phyloP scores from a whole-genome alignment of 2,113 vertebrate species.

The Ancistrus triradiatus region DNA sequence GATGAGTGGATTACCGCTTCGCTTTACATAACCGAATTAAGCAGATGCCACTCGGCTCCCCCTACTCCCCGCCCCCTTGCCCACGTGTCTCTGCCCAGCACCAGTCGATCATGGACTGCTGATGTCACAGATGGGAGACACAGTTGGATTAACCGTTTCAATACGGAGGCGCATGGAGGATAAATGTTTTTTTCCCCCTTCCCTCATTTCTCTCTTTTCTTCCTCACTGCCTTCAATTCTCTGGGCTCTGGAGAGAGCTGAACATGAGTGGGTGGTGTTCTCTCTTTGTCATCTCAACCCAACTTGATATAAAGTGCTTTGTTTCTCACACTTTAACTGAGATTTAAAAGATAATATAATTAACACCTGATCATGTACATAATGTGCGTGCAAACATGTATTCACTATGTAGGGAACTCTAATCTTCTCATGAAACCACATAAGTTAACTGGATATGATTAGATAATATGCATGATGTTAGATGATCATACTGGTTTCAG shows the following conservation, averaged over 20 bases:
- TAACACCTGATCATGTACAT: too few species aligned
- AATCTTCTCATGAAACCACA: too few species aligned
- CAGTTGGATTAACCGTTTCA: constrained; percentile 68
- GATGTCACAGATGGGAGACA: constrained; percentile 66
- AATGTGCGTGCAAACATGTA: too few species aligned
- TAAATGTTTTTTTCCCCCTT: constrained; percentile 60
- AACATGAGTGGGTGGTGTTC: constrained; percentile 61
- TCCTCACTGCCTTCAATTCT: constrained; percentile 19
- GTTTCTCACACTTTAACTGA: constrained; percentile 43
- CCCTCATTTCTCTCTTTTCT: constrained; percentile 1
- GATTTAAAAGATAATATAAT: too few species aligned
- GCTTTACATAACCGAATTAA: constrained; percentile 70
- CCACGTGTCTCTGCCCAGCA: constrained; percentile 43
- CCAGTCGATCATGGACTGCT: constrained; percentile 57
- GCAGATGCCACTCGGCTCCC: constrained; percentile 50
- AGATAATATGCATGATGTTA: too few species aligned
- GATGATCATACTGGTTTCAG: too few species aligned
- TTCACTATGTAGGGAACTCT: too few species aligned
- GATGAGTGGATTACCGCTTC: constrained; percentile 59
- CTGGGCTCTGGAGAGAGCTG: constrained; percentile 63
- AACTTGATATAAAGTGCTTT: constrained; percentile 60
- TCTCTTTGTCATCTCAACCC: constrained; percentile 61
- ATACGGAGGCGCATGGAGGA: constrained; percentile 63
- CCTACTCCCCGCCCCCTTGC: constrained; percentile 40
- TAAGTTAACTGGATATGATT: too few species aligned